A percentile compares a stretch with the other conserved stretches of the same genome.
These are phyloP conservation scores for Clunio marinus DNA, from an alignment of 2,888 invertebrate genomes.

Conservation along the genomic window DNA sequence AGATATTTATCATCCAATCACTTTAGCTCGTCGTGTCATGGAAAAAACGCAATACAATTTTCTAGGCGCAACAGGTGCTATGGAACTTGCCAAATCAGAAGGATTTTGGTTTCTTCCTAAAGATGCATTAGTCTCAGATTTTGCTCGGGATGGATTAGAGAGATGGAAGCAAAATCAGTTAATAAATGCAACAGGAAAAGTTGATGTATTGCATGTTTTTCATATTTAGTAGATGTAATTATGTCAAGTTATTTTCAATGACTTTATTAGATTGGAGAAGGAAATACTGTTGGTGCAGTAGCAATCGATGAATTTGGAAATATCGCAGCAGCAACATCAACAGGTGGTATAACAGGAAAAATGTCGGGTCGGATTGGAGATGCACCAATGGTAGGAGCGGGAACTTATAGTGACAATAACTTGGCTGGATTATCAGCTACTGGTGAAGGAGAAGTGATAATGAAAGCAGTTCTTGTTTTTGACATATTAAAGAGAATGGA, in stretches of 20 bases:
- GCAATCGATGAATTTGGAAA: conserved; percentile 70
- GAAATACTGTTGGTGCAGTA: conserved; percentile 60
- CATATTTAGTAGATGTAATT: no score
- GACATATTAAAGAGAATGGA: conserved; percentile 64
- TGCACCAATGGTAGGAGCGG: conserved; percentile 67
- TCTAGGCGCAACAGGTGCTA: conserved; percentile 67
- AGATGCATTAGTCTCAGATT: conserved; percentile 59
- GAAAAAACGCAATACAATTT: conserved; percentile 66
- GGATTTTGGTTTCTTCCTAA: conserved; percentile 57
- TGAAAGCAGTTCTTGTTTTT: conserved; percentile 71
- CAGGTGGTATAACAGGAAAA: conserved; percentile 79
- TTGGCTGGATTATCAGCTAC: conserved; percentile 77
- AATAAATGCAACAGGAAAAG: conserved; percentile 43
- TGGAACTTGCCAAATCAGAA: conserved; percentile 61
- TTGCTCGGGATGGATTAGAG: conserved; percentile 56
- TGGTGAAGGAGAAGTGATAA: conserved; percentile 75
- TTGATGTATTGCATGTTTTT: no score
- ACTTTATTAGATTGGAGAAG: not conserved
- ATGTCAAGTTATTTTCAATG: no score
- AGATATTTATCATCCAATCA: conserved; percentile 67
- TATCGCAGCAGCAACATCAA: conserved; percentile 76
- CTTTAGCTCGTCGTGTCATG: conserved; percentile 66
- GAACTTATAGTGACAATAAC: conserved; percentile 70
- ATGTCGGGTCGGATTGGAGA: conserved; percentile 75
- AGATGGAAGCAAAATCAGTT: conserved; percentile 46